Evolutionary conservation across 2,797 vertebrate genomes (phyloP), one percentile per base, ranked within the genome.

Genomic region (Cossypha polioptera): DNA sequence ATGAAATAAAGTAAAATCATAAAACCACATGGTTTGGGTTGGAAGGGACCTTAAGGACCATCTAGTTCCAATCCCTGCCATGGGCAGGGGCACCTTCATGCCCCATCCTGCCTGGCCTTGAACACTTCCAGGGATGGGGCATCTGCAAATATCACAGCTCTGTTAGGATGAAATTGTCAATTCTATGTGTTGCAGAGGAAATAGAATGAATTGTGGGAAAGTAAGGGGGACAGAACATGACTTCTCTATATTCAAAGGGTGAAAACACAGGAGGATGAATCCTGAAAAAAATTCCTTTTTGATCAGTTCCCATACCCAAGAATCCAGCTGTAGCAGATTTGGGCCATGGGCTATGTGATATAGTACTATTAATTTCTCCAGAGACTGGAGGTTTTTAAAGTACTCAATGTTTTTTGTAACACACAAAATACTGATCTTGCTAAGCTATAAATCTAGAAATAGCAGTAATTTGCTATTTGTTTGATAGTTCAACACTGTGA

Each of bases 181-280:
- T 63, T 77, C 16, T 45, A 0, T 1, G 0, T 16, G 14, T 43
- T 81, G 19, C 43, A 59, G 61, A 45, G 50, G 24, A 42, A 69
- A 48, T 5, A 29, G 3, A 50, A 33, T 29, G 0, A 40, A 18
- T n/a, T 58, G 28, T 59, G 86, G 42, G 61, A 24, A 17, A 1
- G 1, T 14, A 11, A 67, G 28, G 13, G 14, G 33, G 51, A 16
- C 43, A 55, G 63, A 43, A 36, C 0, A 0, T 33, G 57, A 48
- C 31, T 63, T 24, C 45, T 88, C 29, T 15, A 0, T 71, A 15
- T 18, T 82, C 42, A 18, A 6, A 59, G 53, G 13, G n/a, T 74
- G 51, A 59, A 71, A 89, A 71, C 55, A 55, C 15, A 63, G 31
- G 29, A 4, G 66, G 65, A 24, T 33, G 48, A 86, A 36, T 33